Evolutionary conservation across 2,888 invertebrate genomes (phyloP).

Genomic region (Romanomermis culicivorax): DNA sequence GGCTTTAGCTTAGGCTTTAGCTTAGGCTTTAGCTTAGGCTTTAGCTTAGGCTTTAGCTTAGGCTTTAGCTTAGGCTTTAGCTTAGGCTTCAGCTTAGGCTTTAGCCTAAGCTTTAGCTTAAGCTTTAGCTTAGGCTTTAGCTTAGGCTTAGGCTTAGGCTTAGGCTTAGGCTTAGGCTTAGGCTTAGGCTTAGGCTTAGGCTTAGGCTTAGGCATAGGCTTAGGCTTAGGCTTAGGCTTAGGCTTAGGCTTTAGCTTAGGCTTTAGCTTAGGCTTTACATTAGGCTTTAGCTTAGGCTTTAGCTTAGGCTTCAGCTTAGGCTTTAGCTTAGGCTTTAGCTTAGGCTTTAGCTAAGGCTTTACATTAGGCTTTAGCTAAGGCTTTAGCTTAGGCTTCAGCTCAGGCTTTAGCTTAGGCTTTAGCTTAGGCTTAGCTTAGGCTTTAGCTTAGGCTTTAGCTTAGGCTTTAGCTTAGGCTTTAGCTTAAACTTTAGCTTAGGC

Average conservation of each 20-base stretch:
- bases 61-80: not conserved
- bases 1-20: not conserved
- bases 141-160: not conserved
- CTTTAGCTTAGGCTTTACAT: not conserved
- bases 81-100: no score
- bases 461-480: not conserved
- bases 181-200: not conserved
- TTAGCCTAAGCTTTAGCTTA: not conserved
- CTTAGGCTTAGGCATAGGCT: not conserved
- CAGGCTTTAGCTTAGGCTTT: not conserved
- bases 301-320: no score
- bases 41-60: not conserved
- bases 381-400: not conserved
- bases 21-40: not conserved
- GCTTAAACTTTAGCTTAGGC: not conserved
- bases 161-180: no score
- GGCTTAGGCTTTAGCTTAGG: not conserved
- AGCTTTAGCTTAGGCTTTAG: not conserved
- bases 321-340: no score
- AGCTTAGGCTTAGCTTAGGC: not conserved
- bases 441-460: not conserved
- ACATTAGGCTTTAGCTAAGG: not conserved
- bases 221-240: not conserved
- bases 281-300: no score
- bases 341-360: no score